Conservation (phyloP, 1,140 invertebrate genomes). For the Halictus rubicundus region DNA sequence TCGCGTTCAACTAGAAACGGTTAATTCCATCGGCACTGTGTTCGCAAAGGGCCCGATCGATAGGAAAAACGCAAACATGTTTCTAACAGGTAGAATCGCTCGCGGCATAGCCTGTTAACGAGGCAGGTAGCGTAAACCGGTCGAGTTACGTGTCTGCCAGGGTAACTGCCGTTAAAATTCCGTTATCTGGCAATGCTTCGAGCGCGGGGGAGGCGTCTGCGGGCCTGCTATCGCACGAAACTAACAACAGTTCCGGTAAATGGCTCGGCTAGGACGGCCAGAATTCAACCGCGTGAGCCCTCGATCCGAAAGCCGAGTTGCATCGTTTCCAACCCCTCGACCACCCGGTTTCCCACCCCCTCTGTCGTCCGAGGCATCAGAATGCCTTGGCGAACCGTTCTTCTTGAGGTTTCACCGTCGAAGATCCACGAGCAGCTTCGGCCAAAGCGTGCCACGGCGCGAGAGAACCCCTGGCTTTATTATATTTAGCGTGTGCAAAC, state of each 20-base stretch:
- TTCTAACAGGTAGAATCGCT: no score
- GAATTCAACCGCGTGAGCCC: not conserved
- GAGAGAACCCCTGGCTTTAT: constrained; percentile 63
- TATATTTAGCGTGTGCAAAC: constrained; percentile 73
- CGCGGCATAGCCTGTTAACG: constrained; percentile 5
- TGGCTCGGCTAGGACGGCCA: not conserved
- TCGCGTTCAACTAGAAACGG: no score
- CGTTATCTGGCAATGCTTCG: constrained; percentile 6
- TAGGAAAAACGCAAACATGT: no score
- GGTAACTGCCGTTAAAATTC: constrained; percentile 16
- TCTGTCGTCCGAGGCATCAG: no score
- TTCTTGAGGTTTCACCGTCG: no score
- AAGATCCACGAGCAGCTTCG: not conserved
- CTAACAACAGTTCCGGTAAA: constrained; percentile 14
- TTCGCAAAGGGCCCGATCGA: no score
- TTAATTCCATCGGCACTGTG: no score
- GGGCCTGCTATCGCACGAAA: constrained; percentile 8
- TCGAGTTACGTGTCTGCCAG: constrained; percentile 9
- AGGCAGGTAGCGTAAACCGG: constrained; percentile 6
- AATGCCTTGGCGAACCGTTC: no score
- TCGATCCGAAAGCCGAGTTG: not conserved
- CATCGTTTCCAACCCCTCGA: not conserved
- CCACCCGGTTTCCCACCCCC: no score
- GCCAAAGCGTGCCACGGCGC: not conserved
- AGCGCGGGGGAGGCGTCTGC: not conserved